These are phyloP conservation scores for Macquaria australasica DNA, from an alignment of 2,113 vertebrate species.

Conservation along the genomic window DNA sequence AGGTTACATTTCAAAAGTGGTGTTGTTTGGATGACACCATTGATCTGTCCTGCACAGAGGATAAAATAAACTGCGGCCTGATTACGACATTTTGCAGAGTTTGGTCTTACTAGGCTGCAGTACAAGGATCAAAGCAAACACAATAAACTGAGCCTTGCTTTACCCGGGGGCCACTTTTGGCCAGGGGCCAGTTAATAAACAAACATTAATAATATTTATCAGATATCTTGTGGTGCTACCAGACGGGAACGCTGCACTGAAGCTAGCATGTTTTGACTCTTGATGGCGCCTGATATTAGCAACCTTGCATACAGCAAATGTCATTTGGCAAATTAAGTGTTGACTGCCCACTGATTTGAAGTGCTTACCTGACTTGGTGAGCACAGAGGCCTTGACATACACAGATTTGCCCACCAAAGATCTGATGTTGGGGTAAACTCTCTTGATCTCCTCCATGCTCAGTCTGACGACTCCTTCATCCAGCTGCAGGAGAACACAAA, in stretches of 20 bases:
- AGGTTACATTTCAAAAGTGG: background rate
- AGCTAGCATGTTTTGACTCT: too few relatives aligned
- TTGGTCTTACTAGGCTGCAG: fast-evolving
- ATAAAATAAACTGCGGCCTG: background rate
- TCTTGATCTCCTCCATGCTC: constrained; percentile 77
- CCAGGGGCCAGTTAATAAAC: too few relatives aligned
- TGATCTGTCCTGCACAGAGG: background rate
- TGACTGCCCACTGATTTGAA: background rate
- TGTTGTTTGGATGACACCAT: background rate
- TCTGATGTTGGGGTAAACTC: constrained; percentile 65
- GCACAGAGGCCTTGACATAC: constrained; percentile 84
- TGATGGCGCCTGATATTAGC: too few relatives aligned
- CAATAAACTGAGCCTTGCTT: background rate
- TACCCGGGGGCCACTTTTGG: too few relatives aligned
- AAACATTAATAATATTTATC: too few relatives aligned
- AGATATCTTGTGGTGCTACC: too few relatives aligned
- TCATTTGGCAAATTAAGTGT: background rate
- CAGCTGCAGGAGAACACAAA: constrained; percentile 67
- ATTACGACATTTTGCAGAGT: constrained; percentile 29
- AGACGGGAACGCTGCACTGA: too few relatives aligned
- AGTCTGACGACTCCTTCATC: constrained; percentile 71
- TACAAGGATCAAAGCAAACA: background rate
- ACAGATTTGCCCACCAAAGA: constrained; percentile 76
- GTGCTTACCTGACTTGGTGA: constrained; percentile 80
- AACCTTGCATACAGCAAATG: too few relatives aligned